These are phyloP conservation scores for Psephotus haematonotus DNA, from an alignment of 2,113 vertebrate genomes.

Conservation along the genomic window DNA sequence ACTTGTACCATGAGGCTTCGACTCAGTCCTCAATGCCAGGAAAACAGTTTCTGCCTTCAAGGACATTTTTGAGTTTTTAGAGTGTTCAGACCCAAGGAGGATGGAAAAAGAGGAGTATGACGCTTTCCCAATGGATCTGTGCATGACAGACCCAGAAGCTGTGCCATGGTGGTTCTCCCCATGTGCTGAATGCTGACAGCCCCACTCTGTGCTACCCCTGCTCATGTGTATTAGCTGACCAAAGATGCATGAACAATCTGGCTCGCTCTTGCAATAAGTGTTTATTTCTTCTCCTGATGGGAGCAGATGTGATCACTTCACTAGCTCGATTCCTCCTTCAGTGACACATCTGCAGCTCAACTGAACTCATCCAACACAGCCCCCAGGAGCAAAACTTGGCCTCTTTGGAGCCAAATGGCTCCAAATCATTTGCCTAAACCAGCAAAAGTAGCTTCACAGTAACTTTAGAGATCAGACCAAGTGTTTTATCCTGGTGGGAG, in stretches of 20 bases:
- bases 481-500: not conserved
- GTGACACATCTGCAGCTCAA: slow-evolving; percentile 16
- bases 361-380: not conserved
- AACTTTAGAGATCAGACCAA: not conserved
- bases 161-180: not conserved
- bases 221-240: not conserved
- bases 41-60: not conserved
- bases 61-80: not conserved
- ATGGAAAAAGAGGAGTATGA: not conserved
- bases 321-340: not conserved
- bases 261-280: not conserved
- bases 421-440: not conserved
- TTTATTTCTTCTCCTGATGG: not conserved
- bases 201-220: not conserved
- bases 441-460: not conserved
- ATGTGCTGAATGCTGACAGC: not conserved
- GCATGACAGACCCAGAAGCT: not conserved
- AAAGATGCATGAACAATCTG: fast-evolving
- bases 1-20: not conserved
- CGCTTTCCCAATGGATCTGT: not conserved
- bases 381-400: not conserved
- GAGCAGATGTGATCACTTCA: not conserved
- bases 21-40: not conserved
- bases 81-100: not conserved
- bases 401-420: not conserved